phyloP scores from a whole-genome alignment of 2,797 vertebrate genomes.

The Leptoclinus maculatus region DNA sequence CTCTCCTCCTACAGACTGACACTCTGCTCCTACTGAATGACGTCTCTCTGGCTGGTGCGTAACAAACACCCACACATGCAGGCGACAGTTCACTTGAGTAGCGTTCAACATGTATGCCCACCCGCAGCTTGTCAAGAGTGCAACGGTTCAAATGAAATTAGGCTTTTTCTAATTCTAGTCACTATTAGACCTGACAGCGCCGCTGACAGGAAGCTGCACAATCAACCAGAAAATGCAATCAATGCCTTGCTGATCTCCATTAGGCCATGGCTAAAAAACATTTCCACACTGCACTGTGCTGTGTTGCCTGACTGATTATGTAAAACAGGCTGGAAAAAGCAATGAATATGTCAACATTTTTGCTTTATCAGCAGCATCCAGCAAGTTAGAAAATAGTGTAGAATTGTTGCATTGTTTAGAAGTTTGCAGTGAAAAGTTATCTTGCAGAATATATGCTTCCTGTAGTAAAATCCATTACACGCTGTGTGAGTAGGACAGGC shows the following conservation, averaged over 20 bases:
- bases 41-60: constrained; percentile 26
- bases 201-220: constrained; percentile 24
- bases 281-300: neutral
- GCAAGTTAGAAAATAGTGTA: neutral
- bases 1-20: constrained; percentile 50
- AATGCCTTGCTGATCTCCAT: constrained; percentile 21
- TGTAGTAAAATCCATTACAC: neutral
- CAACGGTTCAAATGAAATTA: neutral
- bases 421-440: neutral
- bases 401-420: neutral
- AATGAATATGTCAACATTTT: neutral
- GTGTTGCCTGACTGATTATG: neutral
- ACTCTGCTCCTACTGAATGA: constrained; percentile 50
- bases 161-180: neutral
- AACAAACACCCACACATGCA: constrained; percentile 25
- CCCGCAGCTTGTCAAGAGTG: constrained; percentile 13
- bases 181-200: neutral
- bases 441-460: neutral
- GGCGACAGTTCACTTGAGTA: constrained; percentile 8
- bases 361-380: constrained; percentile 16
- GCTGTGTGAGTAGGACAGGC: neutral
- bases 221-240: constrained; percentile 30
- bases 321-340: neutral
- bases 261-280: neutral
- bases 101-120: neutral